Conservation (phyloP, 2,113 vertebrate species). For the Paedocypris sp. region DNA sequence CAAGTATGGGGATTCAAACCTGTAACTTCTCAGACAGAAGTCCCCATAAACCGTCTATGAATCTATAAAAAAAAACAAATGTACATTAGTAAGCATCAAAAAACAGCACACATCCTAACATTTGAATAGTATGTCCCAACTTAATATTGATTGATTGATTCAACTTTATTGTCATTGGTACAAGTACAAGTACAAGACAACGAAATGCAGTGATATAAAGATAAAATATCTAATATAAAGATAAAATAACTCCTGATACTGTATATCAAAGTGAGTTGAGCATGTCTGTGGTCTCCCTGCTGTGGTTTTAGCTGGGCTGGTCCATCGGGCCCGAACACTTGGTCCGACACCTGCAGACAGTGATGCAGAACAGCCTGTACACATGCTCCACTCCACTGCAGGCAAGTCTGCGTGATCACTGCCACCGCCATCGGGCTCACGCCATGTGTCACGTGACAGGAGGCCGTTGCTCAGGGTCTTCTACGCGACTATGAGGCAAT, state of each 20-base stretch:
- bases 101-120: no score
- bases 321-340: conserved; percentile 80
- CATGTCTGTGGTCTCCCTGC: not conserved
- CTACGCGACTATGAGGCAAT: conserved; percentile 69
- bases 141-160: no score
- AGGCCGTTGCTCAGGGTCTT: conserved; percentile 81
- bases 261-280: not conserved
- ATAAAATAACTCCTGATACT: not conserved
- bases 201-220: no score
- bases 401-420: conserved; percentile 44
- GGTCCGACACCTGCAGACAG: conserved; percentile 87
- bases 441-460: conserved; percentile 52
- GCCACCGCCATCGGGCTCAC: not conserved
- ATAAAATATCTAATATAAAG: no score
- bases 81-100: no score
- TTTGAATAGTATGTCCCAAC: no score
- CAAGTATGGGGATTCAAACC: no score
- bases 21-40: no score
- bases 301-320: conserved; percentile 80
- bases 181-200: no score
- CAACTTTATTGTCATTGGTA: no score
- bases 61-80: no score
- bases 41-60: no score
- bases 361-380: conserved; percentile 84
- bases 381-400: conserved; percentile 87